Percentiles rank a stretch among this genome's conserved stretches.
Evolutionary conservation across 2,797 vertebrate genomes (phyloP).

Genomic region (Eulemur coronatus): DNA sequence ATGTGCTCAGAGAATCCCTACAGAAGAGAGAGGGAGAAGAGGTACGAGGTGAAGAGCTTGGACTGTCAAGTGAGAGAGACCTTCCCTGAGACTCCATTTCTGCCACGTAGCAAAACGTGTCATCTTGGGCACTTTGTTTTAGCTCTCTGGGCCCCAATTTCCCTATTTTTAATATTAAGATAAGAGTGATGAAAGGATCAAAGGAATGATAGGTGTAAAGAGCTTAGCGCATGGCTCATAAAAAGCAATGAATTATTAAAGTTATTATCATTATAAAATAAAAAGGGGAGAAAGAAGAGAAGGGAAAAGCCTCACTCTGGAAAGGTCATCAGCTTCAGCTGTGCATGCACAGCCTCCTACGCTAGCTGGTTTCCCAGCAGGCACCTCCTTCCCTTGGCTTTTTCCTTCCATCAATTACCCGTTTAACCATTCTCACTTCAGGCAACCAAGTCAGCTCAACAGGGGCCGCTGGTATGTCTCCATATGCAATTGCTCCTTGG

Average conservation of each 20-base stretch:
- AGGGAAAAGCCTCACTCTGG: not conserved
- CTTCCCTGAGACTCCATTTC: not conserved
- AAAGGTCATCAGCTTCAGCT: not conserved
- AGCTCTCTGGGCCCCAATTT: not conserved
- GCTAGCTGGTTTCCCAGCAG: not conserved
- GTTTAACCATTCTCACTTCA: conserved; percentile 46
- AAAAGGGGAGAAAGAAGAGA: not conserved
- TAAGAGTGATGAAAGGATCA: not conserved
- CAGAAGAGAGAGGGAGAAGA: not conserved
- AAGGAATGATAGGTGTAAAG: not conserved
- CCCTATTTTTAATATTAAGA: not conserved
- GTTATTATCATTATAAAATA: not conserved
- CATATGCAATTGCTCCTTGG: not conserved
- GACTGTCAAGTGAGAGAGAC: not conserved
- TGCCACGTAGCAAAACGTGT: not conserved
- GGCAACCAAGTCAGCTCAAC: conserved; percentile 33
- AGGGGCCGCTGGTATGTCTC: not conserved
- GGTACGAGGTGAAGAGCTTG: fast-evolving
- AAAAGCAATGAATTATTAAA: not conserved
- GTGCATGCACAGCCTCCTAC: not conserved
- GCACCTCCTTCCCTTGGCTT: not conserved
- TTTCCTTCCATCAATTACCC: conserved; percentile 50
- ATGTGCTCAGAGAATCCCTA: not conserved
- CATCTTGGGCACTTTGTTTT: not conserved
- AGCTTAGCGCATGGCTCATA: not conserved